phyloP scores from a whole-genome alignment of 2,888 invertebrate genomes.

The Steinernema scapterisci region DNA sequence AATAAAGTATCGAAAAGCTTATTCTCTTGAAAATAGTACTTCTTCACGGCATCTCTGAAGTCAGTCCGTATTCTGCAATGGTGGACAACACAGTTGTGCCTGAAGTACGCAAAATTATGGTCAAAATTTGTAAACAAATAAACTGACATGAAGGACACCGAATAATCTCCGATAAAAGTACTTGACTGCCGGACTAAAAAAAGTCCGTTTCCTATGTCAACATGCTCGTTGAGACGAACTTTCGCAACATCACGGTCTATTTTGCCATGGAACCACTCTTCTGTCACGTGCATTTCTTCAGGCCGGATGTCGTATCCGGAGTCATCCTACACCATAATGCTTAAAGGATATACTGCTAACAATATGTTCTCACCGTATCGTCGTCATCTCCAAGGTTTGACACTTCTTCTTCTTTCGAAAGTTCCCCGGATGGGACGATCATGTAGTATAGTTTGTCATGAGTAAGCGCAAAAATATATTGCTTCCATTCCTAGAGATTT shows the following conservation, averaged over 20 bases:
- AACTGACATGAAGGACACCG: slow-evolving; percentile 86
- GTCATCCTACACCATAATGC: neutral
- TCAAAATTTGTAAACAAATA: too few species aligned
- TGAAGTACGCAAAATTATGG: slow-evolving; percentile 17
- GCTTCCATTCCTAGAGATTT: slow-evolving; percentile 21
- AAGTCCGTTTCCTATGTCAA: slow-evolving; percentile 81
- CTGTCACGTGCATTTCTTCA: slow-evolving; percentile 67
- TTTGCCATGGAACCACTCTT: slow-evolving; percentile 68
- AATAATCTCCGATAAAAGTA: slow-evolving; percentile 83
- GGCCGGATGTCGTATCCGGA: slow-evolving; percentile 49
- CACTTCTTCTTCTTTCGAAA: neutral
- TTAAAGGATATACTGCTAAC: neutral
- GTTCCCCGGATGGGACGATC: slow-evolving; percentile 33
- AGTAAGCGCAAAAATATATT: slow-evolving; percentile 10
- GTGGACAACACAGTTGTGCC: slow-evolving; percentile 60
- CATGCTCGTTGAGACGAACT: slow-evolving; percentile 55
- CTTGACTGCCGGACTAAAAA: slow-evolving; percentile 91
- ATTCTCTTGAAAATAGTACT: slow-evolving; percentile 65
- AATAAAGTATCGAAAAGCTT: slow-evolving; percentile 65
- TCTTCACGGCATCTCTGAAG: slow-evolving; percentile 62
- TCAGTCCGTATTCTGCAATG: slow-evolving; percentile 64
- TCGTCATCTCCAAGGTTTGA: neutral
- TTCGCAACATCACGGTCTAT: slow-evolving; percentile 59
- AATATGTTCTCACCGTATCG: neutral
- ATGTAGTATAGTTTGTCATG: slow-evolving; percentile 20